A percentile compares a stretch with the other conserved stretches of the same genome.
Conservation (phyloP, 2,113 vertebrate species). For the Lasiurus borealis region DNA sequence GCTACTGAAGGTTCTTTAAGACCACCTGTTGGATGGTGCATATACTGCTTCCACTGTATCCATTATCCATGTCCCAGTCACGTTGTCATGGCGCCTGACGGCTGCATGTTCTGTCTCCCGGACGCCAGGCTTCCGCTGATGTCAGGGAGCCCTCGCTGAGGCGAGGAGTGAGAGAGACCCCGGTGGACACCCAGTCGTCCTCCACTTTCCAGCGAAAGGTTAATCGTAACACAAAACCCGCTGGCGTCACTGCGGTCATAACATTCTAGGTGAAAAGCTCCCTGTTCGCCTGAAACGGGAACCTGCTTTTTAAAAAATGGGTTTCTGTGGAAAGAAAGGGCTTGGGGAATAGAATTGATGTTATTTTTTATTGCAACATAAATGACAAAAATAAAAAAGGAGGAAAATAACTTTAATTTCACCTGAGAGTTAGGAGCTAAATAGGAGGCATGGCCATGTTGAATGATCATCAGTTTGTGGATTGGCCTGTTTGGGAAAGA, state of each 20-base stretch:
- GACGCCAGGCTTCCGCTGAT: background rate
- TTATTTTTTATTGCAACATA: background rate
- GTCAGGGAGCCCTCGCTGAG: background rate
- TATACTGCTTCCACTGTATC: background rate
- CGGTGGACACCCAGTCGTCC: background rate
- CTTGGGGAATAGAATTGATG: background rate
- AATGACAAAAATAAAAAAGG: background rate
- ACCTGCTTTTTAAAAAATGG: background rate
- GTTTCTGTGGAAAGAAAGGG: background rate
- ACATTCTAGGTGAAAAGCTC: background rate
- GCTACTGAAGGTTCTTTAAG: background rate
- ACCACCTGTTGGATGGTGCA: background rate
- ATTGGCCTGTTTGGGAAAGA: background rate
- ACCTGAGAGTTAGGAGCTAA: background rate
- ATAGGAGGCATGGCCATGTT: background rate
- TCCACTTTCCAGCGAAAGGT: background rate
- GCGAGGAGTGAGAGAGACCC: background rate
- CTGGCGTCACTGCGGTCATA: background rate
- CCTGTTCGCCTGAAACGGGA: background rate
- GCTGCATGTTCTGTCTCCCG: background rate
- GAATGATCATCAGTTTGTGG: background rate
- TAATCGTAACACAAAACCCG: background rate
- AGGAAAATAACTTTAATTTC: slow-evolving; percentile 43
- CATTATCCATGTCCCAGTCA: background rate
- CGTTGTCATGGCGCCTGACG: background rate